Evolutionary conservation across 2,888 invertebrate genomes (phyloP), one percentile per base, ranked within the genome.

Genomic region (Teleogryllus oceanicus): DNA sequence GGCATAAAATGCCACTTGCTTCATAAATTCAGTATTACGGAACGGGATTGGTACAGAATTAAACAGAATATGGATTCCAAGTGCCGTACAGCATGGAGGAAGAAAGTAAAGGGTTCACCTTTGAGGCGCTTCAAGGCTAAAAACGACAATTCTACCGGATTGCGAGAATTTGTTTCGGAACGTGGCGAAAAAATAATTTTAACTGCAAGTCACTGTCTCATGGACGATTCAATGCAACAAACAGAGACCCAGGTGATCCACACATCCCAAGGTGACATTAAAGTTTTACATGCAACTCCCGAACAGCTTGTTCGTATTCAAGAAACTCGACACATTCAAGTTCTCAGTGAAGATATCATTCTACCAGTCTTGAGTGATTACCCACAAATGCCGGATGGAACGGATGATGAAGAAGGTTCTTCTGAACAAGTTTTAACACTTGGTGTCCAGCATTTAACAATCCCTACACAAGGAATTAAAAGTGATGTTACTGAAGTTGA

Each of bases 51-150:
- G 89, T 88, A 88, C 81, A 85, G 88, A 82, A 89, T 89, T 79
- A 88, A 88, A 84, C 88, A 88, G 83, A 89, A 89, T 83, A 87
- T 89, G 82, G 89, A 89, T 84, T 89, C 89, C 76, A 89, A 89
- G 83, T 89, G 89, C 83, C 85, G 89, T 51, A 88, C 89, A 62
- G 89, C 89, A 8, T 89, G 85, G 85, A 84, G 84, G 74, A 85
- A 84, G 80, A 85, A 84, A 82, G 50, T 80, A 13, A 78, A 80
- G 75, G 83, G 83, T 11, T 77, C 82, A 24, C 83, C 83, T 21
- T 78, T 83, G 16, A 82, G 82, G 76, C 80, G 82, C 18, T 16
- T 80, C 10, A 80, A 79, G 76, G 80, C 79, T 18, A 51, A 76
- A 24, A 8, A 20, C 12, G 20, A 49, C 16, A 20, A 24, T 77